Evolutionary conservation across 1,140 invertebrate species (phyloP).

Genomic region (Cardiocondyla obscurior): DNA sequence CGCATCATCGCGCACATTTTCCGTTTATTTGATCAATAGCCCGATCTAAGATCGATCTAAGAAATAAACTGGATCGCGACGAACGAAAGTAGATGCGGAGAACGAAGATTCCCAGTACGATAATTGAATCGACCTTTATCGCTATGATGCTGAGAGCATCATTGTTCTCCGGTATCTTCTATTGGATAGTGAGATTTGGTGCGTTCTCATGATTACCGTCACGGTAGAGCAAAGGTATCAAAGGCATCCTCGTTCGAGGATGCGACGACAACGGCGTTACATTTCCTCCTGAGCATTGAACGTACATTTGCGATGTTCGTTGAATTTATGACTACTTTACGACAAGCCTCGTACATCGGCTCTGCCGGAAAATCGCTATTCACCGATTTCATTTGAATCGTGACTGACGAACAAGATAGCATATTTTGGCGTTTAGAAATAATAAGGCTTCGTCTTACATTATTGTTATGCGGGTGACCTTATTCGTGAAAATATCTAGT

Average conservation of each 20-base stretch:
- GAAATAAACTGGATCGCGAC: conserved; percentile 45
- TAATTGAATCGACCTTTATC: conserved; percentile 59
- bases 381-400: conserved; percentile 19
- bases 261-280: conserved; percentile 16
- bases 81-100: conserved; percentile 48
- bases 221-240: conserved; percentile 39
- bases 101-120: conserved; percentile 19
- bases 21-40: conserved; percentile 41
- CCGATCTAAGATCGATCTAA: conserved; percentile 32
- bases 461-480: background rate
- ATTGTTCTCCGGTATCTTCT: conserved; percentile 45
- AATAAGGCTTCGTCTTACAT: too few species aligned
- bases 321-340: conserved; percentile 50
- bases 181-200: conserved; percentile 56
- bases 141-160: conserved; percentile 42
- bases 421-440: background rate
- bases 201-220: conserved; percentile 43
- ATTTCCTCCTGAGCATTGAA: conserved; percentile 15
- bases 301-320: conserved; percentile 20
- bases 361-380: conserved; percentile 6
- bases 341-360: background rate
- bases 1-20: background rate
- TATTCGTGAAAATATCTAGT: background rate
- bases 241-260: conserved; percentile 27
- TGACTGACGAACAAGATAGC: background rate